These are phyloP conservation scores for Argyresthia albistria DNA, from an alignment of 2,888 invertebrate genomes.

Conservation along the genomic window DNA sequence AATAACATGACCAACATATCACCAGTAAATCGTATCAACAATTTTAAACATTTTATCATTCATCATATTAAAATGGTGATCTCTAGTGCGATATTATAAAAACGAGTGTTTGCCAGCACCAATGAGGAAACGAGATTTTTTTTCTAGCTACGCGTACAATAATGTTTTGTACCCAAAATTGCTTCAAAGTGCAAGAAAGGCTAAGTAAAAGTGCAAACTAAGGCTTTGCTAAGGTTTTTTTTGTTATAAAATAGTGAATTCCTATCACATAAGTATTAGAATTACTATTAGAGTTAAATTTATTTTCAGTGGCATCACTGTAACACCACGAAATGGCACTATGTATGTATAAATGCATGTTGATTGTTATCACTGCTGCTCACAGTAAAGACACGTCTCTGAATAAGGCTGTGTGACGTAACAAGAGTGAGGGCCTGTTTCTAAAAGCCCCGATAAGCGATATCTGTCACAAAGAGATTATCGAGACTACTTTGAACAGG, in stretches of 20 bases:
- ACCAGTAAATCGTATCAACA: background rate
- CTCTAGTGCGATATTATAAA: background rate
- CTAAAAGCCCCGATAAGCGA: too few species aligned
- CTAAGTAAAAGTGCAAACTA: too few species aligned
- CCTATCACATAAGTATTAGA: too few species aligned
- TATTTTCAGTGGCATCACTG: conserved; percentile 29
- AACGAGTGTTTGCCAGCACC: conserved; percentile 1
- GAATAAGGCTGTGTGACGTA: conserved; percentile 11
- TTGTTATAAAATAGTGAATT: too few species aligned
- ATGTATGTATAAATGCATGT: conserved; percentile 47
- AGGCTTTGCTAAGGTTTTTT: too few species aligned
- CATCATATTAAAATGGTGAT: too few species aligned
- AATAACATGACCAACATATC: background rate
- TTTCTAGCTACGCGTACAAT: background rate
- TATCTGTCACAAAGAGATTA: too few species aligned
- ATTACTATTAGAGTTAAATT: conserved; percentile 6
- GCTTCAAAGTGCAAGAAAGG: too few species aligned
- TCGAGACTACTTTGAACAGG: too few species aligned
- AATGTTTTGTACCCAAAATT: background rate
- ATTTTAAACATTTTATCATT: background rate
- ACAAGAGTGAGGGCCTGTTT: background rate
- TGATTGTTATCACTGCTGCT: conserved; percentile 37
- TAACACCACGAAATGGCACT: conserved; percentile 48
- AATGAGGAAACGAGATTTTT: background rate
- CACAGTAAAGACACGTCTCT: conserved; percentile 20